Base-by-base conservation (phyloP, 2,113 vertebrate genomes). In the Phaethon lepturus region DNA sequence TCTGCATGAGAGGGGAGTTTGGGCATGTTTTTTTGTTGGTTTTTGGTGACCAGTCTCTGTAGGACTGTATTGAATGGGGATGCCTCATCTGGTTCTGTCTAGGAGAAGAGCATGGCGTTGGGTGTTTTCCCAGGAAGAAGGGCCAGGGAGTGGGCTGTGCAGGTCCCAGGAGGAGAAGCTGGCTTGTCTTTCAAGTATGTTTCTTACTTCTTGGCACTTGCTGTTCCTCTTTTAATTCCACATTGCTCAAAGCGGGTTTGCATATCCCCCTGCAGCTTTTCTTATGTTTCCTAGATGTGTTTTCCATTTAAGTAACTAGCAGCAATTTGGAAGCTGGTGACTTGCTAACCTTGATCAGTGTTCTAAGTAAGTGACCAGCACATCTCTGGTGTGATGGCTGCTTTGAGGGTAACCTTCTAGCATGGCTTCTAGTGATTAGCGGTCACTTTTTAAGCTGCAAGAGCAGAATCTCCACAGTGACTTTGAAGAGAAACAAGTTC, bases 381-480 rank as follows among this genome's bases (percentile, higher is more conserved):
- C 8, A 2, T 26, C 67, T 63, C 42, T 0, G 2, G 14, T 11
- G 6, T 2, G 63, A 7, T 40, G 60, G 72, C 40, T 55, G 10
- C 38, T 33, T 44, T 72, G 64, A 53, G 44, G 25, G 25, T 13
- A 35, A 10, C 42, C 31, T 50, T 50, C 35, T 68, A n/a, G 22
- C 14, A 6, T 2, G 3, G 63, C 49, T 24, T 24, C 66, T 23
- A 2, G 4, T 26, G 40, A 17, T 4, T 0, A 84, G n/a, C 10
- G 7, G 29, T 17, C 38, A 8, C n/a, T 31, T 10, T 3, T n/a
- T 52, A 35, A 83, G 59, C 83, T 86, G 53, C 47, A 35, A 19
- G 44, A 87, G 60, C 53, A 66, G 60, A 75, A 33, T 31, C 44
- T 53, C 67, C 63, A 12, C 55, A 56, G 64, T 11, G 50, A 35